These are phyloP conservation scores for Luperina nickerlii DNA, from an alignment of 2,888 invertebrate species.

Conservation along the genomic window DNA sequence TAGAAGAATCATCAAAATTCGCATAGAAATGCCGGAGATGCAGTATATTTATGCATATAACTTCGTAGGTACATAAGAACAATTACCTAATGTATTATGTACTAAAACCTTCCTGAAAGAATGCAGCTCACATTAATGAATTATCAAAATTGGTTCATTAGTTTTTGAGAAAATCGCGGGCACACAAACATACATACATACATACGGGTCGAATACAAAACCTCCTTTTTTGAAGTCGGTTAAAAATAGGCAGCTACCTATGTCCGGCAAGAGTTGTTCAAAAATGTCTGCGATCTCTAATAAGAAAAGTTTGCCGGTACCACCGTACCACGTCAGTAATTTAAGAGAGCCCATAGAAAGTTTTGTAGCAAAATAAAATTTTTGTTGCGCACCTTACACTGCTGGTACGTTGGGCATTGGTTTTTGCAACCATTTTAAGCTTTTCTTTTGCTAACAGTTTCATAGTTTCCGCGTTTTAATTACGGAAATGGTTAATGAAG, in stretches of 20 bases:
- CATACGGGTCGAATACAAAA: too few species aligned
- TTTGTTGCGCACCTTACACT: conserved; percentile 73
- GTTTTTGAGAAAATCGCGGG: too few species aligned
- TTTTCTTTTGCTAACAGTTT: conserved; percentile 50
- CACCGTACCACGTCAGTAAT: conserved; percentile 80
- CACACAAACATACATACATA: too few species aligned
- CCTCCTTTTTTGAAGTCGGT: too few species aligned
- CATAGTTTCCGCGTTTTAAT: conserved; percentile 36
- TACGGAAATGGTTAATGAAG: conserved; percentile 25
- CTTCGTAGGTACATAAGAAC: too few species aligned
- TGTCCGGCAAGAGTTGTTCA: conserved; percentile 45
- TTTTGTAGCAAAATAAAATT: conserved; percentile 82
- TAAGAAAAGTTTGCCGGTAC: conserved; percentile 81
- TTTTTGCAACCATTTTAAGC: conserved; percentile 58
- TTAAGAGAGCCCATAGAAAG: conserved; percentile 81
- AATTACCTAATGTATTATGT: too few species aligned
- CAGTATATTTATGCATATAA: too few species aligned
- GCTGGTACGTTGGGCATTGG: conserved; percentile 55
- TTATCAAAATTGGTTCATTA: too few species aligned
- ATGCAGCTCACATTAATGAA: too few species aligned
- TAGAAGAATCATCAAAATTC: too few species aligned
- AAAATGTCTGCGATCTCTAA: conserved; percentile 71
- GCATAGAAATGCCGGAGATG: too few species aligned
- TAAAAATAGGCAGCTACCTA: conserved; percentile 3
- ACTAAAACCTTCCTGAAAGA: too few species aligned